Conservation (phyloP, 2,797 vertebrate genomes). For the Meda fulgida region DNA sequence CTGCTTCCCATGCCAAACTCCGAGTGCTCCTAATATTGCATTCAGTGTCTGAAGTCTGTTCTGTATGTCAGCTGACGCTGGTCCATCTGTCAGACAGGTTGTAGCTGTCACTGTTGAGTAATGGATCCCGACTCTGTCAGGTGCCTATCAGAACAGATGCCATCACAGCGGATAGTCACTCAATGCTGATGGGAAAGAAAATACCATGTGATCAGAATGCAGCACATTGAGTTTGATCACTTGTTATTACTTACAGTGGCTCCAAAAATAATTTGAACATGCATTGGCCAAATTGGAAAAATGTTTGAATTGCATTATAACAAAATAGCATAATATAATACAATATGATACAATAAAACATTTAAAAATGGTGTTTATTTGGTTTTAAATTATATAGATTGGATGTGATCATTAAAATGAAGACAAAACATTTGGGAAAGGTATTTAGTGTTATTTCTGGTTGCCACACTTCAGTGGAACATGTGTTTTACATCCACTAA, state of each 20-base stretch:
- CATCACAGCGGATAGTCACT: constrained; percentile 9
- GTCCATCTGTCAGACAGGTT: constrained; percentile 44
- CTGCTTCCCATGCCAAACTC: background rate
- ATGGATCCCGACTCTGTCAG: constrained; percentile 26
- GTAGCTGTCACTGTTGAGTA: constrained; percentile 29
- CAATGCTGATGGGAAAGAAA: constrained; percentile 10
- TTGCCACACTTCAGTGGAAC: background rate
- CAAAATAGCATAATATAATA: background rate
- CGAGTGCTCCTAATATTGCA: background rate
- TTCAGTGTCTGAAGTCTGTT: constrained; percentile 11
- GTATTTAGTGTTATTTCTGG: background rate
- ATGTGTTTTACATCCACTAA: too few species aligned
- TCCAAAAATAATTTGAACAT: background rate
- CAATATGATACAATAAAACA: background rate
- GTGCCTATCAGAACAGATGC: constrained; percentile 31
- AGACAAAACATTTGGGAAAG: background rate
- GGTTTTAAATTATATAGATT: background rate
- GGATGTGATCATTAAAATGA: background rate
- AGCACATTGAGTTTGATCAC: background rate
- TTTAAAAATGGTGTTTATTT: too few species aligned
- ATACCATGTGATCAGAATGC: background rate
- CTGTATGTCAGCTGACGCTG: constrained; percentile 19
- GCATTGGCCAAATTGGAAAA: background rate
- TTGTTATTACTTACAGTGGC: background rate
- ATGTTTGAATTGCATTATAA: too few species aligned